These are phyloP conservation scores for Sisor rabdophorus DNA, from an alignment of 2,113 vertebrate genomes.

Conservation along the genomic window DNA sequence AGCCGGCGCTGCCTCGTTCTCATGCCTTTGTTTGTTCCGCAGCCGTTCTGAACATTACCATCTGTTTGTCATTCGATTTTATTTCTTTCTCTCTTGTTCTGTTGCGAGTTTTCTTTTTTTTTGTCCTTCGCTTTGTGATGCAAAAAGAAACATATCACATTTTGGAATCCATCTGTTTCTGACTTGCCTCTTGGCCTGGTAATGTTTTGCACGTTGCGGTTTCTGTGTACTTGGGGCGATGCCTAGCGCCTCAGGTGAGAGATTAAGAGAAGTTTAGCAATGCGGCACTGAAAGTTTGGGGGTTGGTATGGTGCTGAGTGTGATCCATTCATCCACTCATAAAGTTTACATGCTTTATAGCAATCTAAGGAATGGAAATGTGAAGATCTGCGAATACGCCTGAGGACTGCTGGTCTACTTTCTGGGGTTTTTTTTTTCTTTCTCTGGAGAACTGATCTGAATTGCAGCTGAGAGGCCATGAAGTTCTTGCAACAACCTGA, in stretches of 20 bases:
- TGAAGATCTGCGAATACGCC: slow-evolving; percentile 7
- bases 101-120: slow-evolving; percentile 23
- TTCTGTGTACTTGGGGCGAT: slow-evolving; percentile 25
- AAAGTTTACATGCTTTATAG: slow-evolving; percentile 23
- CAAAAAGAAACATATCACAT: slow-evolving; percentile 35
- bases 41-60: slow-evolving; percentile 77
- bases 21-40: slow-evolving; percentile 78
- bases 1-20: slow-evolving; percentile 73
- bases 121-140: slow-evolving; percentile 35
- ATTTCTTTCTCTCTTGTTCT: slow-evolving; percentile 48
- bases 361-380: slow-evolving; percentile 14
- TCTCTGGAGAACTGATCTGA: slow-evolving; percentile 20
- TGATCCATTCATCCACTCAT: slow-evolving; percentile 33
- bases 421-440: background rate
- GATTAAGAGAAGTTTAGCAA: slow-evolving; percentile 36
- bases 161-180: slow-evolving; percentile 51
- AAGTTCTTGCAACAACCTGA: slow-evolving; percentile 5
- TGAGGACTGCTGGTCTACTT: slow-evolving; percentile 25
- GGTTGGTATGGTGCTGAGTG: slow-evolving; percentile 14
- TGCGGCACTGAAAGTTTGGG: background rate
- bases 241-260: slow-evolving; percentile 21
- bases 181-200: slow-evolving; percentile 27
- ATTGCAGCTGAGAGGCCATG: slow-evolving; percentile 10
- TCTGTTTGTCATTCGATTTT: slow-evolving; percentile 64
- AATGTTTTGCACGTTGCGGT: slow-evolving; percentile 31